These are phyloP conservation scores for Myodes glareolus DNA, from an alignment of 2,113 vertebrate species.

Conservation along the genomic window DNA sequence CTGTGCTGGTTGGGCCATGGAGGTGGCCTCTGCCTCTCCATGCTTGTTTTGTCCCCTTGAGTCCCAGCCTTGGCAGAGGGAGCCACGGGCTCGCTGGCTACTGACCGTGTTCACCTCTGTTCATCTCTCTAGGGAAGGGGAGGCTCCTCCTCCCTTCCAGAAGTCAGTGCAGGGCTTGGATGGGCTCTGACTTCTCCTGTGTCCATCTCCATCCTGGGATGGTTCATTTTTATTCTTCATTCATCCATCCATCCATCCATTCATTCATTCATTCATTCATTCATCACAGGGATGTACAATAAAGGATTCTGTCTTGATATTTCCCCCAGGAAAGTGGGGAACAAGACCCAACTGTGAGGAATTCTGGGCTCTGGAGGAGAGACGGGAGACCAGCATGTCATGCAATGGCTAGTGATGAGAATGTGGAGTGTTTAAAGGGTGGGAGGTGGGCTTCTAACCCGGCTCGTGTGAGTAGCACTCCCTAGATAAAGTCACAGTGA, in stretches of 20 bases:
- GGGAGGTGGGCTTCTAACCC: not conserved
- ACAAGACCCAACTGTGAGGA: no score
- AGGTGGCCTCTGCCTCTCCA: not conserved
- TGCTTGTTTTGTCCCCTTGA: not conserved
- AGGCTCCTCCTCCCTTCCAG: not conserved
- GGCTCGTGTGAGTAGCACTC: not conserved
- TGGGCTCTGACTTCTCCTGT: not conserved
- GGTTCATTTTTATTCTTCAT: not conserved
- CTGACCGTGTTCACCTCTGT: no score
- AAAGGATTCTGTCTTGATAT: not conserved
- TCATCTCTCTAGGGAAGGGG: not conserved
- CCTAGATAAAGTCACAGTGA: not conserved
- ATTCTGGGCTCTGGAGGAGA: not conserved
- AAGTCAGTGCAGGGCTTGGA: not conserved
- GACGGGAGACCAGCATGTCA: not conserved
- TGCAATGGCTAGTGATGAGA: not conserved
- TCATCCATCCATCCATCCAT: not conserved
- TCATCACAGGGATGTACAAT: not conserved
- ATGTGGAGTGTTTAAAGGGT: no score
- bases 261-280: no score
- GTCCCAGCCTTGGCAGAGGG: not conserved
- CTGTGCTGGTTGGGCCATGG: not conserved
- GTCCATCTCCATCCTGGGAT: not conserved
- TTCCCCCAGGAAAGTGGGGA: not conserved
- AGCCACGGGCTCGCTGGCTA: no score